Evolutionary conservation across 2,797 vertebrate species (phyloP), one percentile per base, ranked within the genome.

Genomic region (Acanthis flammea): DNA sequence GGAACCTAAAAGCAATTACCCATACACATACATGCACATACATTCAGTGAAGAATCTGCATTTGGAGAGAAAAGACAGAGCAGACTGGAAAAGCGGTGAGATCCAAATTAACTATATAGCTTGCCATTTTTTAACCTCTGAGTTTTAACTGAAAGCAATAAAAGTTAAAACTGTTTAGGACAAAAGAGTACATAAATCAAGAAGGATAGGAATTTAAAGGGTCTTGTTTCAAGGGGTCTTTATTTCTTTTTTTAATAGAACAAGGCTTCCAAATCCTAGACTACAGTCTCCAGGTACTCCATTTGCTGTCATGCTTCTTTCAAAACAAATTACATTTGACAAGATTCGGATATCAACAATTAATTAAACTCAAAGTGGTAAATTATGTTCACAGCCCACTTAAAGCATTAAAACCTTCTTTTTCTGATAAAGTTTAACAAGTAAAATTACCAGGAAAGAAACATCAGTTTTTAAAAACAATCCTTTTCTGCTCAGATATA

Each of bases 311-410:
- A 3, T 14, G 14, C 31, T 88, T 91, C 86, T 75, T 93, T 92
- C 90, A 92, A 92, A 92, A 62, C 47, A 83, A 92, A 95, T 96
- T 92, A 95, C n/a, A 47, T 86, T 86, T 90, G 51, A 96, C 88
- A 94, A 93, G 90, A 94, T 89, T 94, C 4, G 3, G 78, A 63
- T 94, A 94, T 71, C 90, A 95, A 87, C 86, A 94, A 94, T 94
- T 96, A 96, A 95, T 95, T 94, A 95, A 91, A 89, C n/a, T 12
- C 37, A 39, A 90, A 95, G 80, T 67, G 72, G 57, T 47, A 96
- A 95, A 86, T 86, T 66, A 95, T 42, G 35, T 78, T 92, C 74
- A 65, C 39, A 89, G 62, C 54, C 79, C 71, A 86, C 50, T 90
- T 92, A 61, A 93, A 95, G 67, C n/a, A 79, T 89, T 71, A 92